Evolutionary conservation across 2,888 invertebrate genomes (phyloP), one percentile per base, ranked within the genome.

Genomic region (Antheraea assamensis): DNA sequence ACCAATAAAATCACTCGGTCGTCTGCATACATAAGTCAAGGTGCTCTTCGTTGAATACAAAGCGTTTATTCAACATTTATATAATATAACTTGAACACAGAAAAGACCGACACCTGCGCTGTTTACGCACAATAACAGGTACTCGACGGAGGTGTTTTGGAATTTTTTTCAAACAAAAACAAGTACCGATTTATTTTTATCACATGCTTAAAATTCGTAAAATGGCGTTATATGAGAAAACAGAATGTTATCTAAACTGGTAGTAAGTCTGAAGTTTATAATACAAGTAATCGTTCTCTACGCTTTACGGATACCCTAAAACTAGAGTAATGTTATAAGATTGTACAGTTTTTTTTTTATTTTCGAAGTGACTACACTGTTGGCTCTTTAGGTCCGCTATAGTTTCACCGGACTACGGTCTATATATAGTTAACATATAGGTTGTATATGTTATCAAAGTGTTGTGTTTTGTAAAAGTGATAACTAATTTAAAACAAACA

Each of bases 1-100:
- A 77, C 75, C 72, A 78, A 79, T 77, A 80, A 80, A 81, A 78
- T 77, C 74, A 76, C 71, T 76, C 58, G 74, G 77, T 77, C 77
- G 75, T 79, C 74, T 79, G 75, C 71, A 77, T 76, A 74, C 72
- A 35, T 35, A 74, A 74, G 71, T 74, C 58, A 74, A 76, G 74
- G 75, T 73, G n/a, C 35, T n/a, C 73, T 74, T 64, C 55, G 31
- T 66, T 74, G 76, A 77, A 78, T 78, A 78, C 76, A 75, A 81
- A 68, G 24, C 61, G 64, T 31, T 66, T 19, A 47, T 70, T 58
- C 27, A 73, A 58, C 42, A 24, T n/a, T n/a, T 21, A 27, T 61
- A 73, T 58, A 5, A 5, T 52, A 30, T 15, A 64, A 73, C n/a
- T 21, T n/a, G 64, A 71, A 71, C 30, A 35, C 13, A 66, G 27